Conservation (phyloP, 1,140 invertebrate species). For the Camponotus floridanus region DNA sequence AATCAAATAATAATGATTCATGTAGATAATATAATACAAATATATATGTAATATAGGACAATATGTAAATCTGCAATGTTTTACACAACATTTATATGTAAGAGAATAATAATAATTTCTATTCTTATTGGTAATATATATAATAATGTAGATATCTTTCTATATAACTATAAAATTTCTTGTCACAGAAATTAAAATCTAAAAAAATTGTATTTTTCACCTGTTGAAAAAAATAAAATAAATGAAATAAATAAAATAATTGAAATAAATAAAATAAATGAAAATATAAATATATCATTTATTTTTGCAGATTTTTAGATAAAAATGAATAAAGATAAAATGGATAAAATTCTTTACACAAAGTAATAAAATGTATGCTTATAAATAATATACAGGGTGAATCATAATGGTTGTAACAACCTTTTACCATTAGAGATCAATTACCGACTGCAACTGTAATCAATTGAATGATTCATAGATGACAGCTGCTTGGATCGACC, state of each 20-base stretch:
- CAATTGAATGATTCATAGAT: too few species aligned
- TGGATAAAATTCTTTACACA: too few species aligned
- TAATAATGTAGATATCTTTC: neutral
- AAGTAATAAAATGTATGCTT: too few species aligned
- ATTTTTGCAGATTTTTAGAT: neutral
- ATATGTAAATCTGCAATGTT: neutral
- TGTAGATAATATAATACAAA: neutral
- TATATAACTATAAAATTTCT: neutral
- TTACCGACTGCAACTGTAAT: too few species aligned
- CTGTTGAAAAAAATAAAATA: too few species aligned
- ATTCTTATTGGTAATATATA: conserved; percentile 6
- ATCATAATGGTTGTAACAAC: too few species aligned
- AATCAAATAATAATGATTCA: neutral
- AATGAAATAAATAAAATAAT: too few species aligned
- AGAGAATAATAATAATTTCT: neutral
- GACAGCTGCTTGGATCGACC: too few species aligned
- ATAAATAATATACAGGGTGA: too few species aligned
- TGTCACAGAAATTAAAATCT: neutral
- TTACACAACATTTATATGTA: neutral
- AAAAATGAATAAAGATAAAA: too few species aligned
- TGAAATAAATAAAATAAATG: too few species aligned
- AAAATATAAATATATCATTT: neutral
- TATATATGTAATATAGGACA: neutral
- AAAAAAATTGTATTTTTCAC: neutral
- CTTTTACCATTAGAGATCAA: too few species aligned